Evolutionary conservation across 2,888 invertebrate genomes (phyloP), one percentile per base, ranked within the genome.

Genomic region (Pammene fasciana): DNA sequence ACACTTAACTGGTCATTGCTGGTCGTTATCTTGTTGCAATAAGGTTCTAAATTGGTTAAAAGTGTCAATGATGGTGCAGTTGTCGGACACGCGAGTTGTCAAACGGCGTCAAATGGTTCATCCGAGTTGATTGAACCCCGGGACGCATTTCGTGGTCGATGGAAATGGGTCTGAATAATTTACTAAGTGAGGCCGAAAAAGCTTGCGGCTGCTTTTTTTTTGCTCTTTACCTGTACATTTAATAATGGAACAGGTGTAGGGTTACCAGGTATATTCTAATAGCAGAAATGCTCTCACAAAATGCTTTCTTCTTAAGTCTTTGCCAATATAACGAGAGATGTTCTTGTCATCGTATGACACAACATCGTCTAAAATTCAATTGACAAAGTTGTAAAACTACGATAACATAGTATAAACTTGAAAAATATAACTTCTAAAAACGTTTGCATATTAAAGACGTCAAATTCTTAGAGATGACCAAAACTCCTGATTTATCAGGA

Each of bases 31-130:
- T 9, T 7, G 38, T 38, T 38, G 4, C 8, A 9, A 38, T 38
- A 38, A 38, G 38, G 38, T 38, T 38, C 38, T 9, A 7, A 38
- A 38, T 5, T 9, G 38, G 38, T 38, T 38, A 38, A 38, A 3
- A 38, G 9, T 38, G 7, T 38, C 9, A 38, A 38, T 38, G 38
- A 38, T 38, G 9, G 38, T 38, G 7, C 26, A 26, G 54, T 54
- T 73, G 73, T 72, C 72, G 54, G 64, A 60, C 74, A 73, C 72
- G 74, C 74, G 55, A 74, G 38, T 34, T 65, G 70, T 70, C 70
- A 65, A 55, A 54, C 57, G 38, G 54, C 52, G 64, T 68, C 57
- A 68, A 68, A 64, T 68, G 64, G 64, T 65, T 59, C 64, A 68
- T 18, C 68, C 56, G 56, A 45, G 68, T 68, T 68, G 68, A 65